Percentiles rank a stretch among this genome's conserved stretches.
Conservation (phyloP, 1,140 invertebrate species). For the Drosophila murphyi region DNA sequence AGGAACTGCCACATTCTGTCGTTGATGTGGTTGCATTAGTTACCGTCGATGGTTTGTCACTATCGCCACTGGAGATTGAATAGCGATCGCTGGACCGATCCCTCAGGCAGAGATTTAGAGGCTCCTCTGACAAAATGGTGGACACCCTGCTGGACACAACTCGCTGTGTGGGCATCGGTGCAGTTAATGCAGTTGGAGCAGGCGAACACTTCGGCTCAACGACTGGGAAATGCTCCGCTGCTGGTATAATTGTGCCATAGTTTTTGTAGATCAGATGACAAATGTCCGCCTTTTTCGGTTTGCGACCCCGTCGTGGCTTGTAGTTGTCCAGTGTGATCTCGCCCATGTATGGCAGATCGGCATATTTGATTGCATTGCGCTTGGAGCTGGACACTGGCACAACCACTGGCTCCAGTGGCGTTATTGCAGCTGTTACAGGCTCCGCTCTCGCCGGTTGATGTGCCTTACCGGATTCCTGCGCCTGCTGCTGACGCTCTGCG, state of each 20-base stretch:
- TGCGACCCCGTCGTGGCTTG: slow-evolving; percentile 92
- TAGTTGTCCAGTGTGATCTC: slow-evolving; percentile 95
- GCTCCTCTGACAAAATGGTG: slow-evolving; percentile 86
- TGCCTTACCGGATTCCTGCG: slow-evolving; percentile 11
- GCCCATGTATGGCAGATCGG: slow-evolving; percentile 95
- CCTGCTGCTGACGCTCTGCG: slow-evolving; percentile 73
- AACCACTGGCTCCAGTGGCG: not conserved
- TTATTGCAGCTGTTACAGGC: slow-evolving; percentile 68
- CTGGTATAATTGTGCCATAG: slow-evolving; percentile 92
- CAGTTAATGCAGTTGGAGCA: not conserved
- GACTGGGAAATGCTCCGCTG: slow-evolving; percentile 4
- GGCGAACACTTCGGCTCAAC: slow-evolving; percentile 56
- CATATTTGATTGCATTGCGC: slow-evolving; percentile 87
- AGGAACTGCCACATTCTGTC: slow-evolving; percentile 62
- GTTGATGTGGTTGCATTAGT: slow-evolving; percentile 43
- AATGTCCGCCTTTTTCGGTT: slow-evolving; percentile 95
- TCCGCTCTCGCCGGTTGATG: not conserved
- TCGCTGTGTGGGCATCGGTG: not conserved
- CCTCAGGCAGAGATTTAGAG: slow-evolving; percentile 92
- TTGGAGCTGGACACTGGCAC: slow-evolving; percentile 21
- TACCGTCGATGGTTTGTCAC: slow-evolving; percentile 39
- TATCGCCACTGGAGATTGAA: slow-evolving; percentile 78
- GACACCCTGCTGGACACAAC: not conserved
- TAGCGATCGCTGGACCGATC: slow-evolving; percentile 84
- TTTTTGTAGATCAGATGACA: slow-evolving; percentile 96